phyloP scores from a whole-genome alignment of 2,888 invertebrate genomes.

The Andrena bucephala region DNA sequence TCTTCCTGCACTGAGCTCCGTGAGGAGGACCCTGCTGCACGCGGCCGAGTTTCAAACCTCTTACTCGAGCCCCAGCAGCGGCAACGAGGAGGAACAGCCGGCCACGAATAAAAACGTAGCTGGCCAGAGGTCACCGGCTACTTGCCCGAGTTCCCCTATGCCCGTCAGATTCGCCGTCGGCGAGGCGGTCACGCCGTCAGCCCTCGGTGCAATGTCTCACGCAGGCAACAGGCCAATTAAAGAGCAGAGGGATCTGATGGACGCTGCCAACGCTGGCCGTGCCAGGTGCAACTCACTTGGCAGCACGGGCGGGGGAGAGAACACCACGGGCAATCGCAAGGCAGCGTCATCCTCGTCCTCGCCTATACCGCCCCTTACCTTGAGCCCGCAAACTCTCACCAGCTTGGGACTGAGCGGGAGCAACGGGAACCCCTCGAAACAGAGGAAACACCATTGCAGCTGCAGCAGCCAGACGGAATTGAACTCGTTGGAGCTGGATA shows the following conservation, averaged over 20 bases:
- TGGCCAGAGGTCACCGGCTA: slow-evolving; percentile 75
- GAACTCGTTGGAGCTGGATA: slow-evolving; percentile 88
- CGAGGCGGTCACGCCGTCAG: slow-evolving; percentile 87
- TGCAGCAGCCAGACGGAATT: slow-evolving; percentile 92
- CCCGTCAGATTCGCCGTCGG: slow-evolving; percentile 90
- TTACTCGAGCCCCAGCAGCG: slow-evolving; percentile 37
- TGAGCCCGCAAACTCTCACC: slow-evolving; percentile 88
- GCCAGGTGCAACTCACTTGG: slow-evolving; percentile 90
- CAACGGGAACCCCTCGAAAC: slow-evolving; percentile 78
- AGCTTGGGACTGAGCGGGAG: slow-evolving; percentile 88
- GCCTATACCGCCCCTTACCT: slow-evolving; percentile 79
- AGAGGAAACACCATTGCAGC: slow-evolving; percentile 86
- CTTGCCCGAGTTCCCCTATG: slow-evolving; percentile 82
- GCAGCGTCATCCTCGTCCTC: slow-evolving; percentile 70
- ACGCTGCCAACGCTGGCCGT: slow-evolving; percentile 76
- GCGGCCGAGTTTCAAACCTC: slow-evolving; percentile 32
- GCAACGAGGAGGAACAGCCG: slow-evolving; percentile 58
- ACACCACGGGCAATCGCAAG: slow-evolving; percentile 52
- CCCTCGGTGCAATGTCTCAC: slow-evolving; percentile 57
- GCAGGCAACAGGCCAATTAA: slow-evolving; percentile 52
- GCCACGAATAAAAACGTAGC: slow-evolving; percentile 1
- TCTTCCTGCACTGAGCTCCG: slow-evolving; percentile 86
- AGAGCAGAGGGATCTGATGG: slow-evolving; percentile 62
- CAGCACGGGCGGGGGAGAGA: slow-evolving; percentile 69
- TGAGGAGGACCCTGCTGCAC: slow-evolving; percentile 44